Percentiles rank a stretch among this genome's conserved stretches.
Conservation (phyloP, 2,113 vertebrate species). For the Oncorhynchus tshawytscha region DNA sequence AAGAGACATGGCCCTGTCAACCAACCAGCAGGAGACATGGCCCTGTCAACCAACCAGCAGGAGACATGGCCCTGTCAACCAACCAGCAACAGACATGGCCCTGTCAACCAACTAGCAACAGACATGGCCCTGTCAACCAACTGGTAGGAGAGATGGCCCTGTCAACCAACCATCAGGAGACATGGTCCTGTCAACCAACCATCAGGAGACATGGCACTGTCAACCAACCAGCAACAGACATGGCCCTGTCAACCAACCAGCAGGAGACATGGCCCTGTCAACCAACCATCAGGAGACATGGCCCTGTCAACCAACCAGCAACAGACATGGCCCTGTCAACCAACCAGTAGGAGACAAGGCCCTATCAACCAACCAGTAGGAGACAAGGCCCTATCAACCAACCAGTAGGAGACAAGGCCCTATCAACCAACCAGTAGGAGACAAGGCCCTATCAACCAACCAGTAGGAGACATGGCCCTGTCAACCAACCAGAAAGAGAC, state of each 20-base stretch:
- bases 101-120: background rate
- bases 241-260: background rate
- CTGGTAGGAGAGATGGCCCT: background rate
- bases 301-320: too few species aligned
- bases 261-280: background rate
- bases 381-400: background rate
- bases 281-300: conserved; percentile 10
- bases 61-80: too few species aligned
- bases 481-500: background rate
- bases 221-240: background rate
- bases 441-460: background rate
- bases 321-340: background rate
- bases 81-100: background rate
- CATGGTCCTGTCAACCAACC: too few species aligned
- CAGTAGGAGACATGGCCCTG: background rate
- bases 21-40: conserved; percentile 7
- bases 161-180: conserved; percentile 10
- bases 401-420: background rate
- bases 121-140: background rate
- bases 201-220: background rate
- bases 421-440: conserved; percentile 11
- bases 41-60: too few species aligned
- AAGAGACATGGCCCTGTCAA: background rate
- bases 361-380: conserved; percentile 6
- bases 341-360: background rate